phyloP scores from a whole-genome alignment of 2,888 invertebrate species.

The Sminthurinus aureus region DNA sequence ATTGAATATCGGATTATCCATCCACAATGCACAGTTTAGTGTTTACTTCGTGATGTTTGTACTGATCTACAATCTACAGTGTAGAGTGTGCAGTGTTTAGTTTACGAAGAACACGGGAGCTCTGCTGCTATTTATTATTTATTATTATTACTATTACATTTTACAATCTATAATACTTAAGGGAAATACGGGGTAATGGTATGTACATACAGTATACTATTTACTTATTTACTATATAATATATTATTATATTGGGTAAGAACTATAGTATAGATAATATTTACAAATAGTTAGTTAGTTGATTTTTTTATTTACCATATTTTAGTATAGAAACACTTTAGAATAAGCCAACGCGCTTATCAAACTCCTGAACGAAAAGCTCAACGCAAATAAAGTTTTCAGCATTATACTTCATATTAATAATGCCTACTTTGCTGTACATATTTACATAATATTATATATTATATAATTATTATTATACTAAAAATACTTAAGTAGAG shows the following conservation, averaged over 20 bases:
- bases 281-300: background rate
- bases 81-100: too few species aligned
- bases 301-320: too few species aligned
- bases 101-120: too few species aligned
- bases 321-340: too few species aligned
- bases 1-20: too few species aligned
- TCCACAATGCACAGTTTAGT: too few species aligned
- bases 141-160: background rate
- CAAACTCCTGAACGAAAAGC: conserved; percentile 59
- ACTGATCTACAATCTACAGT: too few species aligned
- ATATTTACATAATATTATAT: conserved; percentile 13
- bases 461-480: too few species aligned
- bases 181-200: background rate
- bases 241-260: conserved; percentile 1
- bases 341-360: conserved; percentile 54
- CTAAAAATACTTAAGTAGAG: too few species aligned
- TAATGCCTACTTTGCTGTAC: conserved; percentile 40
- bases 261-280: background rate
- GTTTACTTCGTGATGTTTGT: too few species aligned
- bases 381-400: conserved; percentile 59
- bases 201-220: background rate
- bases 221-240: too few species aligned
- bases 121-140: too few species aligned
- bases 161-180: background rate
- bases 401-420: conserved; percentile 42